Evolutionary conservation across 23 tunicate species (phyloP).

Genomic region (Aplidium turbinatum): DNA sequence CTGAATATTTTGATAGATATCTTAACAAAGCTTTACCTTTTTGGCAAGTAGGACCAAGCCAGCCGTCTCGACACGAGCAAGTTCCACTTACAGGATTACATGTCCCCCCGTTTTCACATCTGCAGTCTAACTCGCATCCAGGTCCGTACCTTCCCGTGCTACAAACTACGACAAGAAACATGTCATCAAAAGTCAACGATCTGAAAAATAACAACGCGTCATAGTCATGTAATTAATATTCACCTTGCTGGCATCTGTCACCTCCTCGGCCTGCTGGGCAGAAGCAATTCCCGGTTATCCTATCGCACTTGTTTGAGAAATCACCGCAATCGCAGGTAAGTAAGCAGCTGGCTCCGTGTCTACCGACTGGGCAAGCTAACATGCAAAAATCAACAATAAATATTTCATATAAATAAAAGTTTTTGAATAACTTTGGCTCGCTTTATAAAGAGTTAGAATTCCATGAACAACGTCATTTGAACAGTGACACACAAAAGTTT

Average conservation of each 20-base stretch:
- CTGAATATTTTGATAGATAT: no score
- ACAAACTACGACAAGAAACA: slow-evolving; percentile 46
- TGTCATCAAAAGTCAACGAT: not conserved
- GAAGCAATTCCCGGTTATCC: slow-evolving; percentile 48
- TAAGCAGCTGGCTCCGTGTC: slow-evolving; percentile 64
- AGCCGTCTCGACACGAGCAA: slow-evolving; percentile 77
- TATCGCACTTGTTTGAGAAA: slow-evolving; percentile 37
- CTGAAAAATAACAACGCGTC: not conserved
- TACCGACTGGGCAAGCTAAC: slow-evolving; percentile 81
- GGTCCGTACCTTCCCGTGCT: slow-evolving; percentile 83
- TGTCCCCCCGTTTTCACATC: slow-evolving; percentile 54
- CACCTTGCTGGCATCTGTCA: slow-evolving; percentile 65
- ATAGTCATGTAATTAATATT: not conserved
- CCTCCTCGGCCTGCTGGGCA: slow-evolving; percentile 84
- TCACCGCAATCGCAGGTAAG: slow-evolving; percentile 52
- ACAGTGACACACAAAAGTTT: no score
- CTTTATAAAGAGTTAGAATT: no score
- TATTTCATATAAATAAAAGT: not conserved
- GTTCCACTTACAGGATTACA: slow-evolving; percentile 75
- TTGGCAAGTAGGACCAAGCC: slow-evolving; percentile 78
- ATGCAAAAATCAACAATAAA: no score
- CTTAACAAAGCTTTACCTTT: slow-evolving; percentile 64
- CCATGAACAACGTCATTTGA: no score
- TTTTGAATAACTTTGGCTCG: not conserved
- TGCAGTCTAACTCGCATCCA: slow-evolving; percentile 64